A percentile compares a stretch with the other conserved stretches of the same genome.
These are phyloP conservation scores for Carduelis carduelis DNA, from an alignment of 2,797 vertebrate species.

Conservation along the genomic window DNA sequence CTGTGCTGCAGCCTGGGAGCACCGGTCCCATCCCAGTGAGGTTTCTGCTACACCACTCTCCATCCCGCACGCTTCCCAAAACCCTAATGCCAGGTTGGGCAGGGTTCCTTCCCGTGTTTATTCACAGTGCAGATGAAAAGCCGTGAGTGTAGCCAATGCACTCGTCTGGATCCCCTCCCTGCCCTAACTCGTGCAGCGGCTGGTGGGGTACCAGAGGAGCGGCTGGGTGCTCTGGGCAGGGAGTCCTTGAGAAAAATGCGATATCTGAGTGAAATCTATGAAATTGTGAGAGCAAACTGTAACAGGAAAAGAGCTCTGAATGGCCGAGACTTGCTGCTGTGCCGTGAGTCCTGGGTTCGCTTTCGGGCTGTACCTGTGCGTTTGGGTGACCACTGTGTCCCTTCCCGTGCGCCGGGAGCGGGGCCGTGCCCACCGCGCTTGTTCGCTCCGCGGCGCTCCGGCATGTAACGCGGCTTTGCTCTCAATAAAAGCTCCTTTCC, in stretches of 20 bases:
- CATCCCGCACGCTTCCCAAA: fast-evolving
- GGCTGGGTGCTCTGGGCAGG: background rate
- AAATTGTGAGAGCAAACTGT: background rate
- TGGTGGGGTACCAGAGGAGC: fast-evolving
- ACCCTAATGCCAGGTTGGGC: fast-evolving
- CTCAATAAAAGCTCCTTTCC: conserved; percentile 55
- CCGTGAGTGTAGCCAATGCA: fast-evolving
- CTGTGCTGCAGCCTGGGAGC: background rate
- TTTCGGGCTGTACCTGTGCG: background rate
- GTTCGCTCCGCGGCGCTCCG: background rate
- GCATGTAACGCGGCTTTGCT: conserved; percentile 21
- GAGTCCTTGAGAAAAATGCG: fast-evolving
- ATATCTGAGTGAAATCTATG: fast-evolving
- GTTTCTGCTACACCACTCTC: fast-evolving
- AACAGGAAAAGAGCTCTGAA: no score
- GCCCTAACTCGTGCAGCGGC: fast-evolving
- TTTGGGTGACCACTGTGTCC: background rate
- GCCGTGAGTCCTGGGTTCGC: background rate
- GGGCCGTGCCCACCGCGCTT: background rate
- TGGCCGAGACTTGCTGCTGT: background rate
- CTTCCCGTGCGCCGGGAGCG: background rate
- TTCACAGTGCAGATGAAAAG: background rate
- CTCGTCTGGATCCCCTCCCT: fast-evolving
- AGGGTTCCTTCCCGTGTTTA: no score
- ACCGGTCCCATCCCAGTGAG: fast-evolving